Evolutionary conservation across 2,797 vertebrate species (phyloP), one percentile per base, ranked within the genome.

Genomic region (Coracias cyanogaster): DNA sequence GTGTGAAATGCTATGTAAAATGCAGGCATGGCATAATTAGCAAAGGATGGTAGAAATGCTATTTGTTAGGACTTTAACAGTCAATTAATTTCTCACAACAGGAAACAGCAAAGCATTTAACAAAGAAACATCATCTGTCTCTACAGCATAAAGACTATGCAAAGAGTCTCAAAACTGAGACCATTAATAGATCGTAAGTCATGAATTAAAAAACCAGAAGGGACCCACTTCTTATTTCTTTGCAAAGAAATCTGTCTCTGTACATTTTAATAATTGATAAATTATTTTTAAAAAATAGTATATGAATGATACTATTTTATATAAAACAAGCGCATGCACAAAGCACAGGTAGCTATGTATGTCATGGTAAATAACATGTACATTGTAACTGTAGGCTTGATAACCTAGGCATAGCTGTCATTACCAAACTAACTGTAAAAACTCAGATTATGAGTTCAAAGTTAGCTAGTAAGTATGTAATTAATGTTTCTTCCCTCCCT

Each of bases 1-100:
- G 94, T 97, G 92, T 97, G 94, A 97, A 97, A 94, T 97, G 67
- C 95, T 96, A 77, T 58, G 15, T 81, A 95, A 94, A 97, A 95
- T 11, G 15, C 54, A 90, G 83, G 77, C 83, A 78, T 70, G 78
- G 69, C 78, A 46, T 96, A 96, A 97, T 97, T 98, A 97, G 90
- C 87, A 95, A 94, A 97, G 83, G 84, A 93, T 94, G 95, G 87
- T 91, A 96, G 93, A 96, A 96, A 95, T 96, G 60, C 77, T 95
- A 43, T 97, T 96, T 97, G 83, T 95, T 95, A 91, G 94, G 92
- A 92, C 86, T 90, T 94, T 65, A 92, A 96, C 92, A 96, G 94
- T 96, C 95, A 95, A 86, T 97, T 97, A 95, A 97, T 96, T 97
- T 96, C 85, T 97, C 89, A 93, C 84, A 97, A 97, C 39, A 43